Evolutionary conservation across 2,797 vertebrate genomes (phyloP).

Genomic region (Sebastes steindachneri): DNA sequence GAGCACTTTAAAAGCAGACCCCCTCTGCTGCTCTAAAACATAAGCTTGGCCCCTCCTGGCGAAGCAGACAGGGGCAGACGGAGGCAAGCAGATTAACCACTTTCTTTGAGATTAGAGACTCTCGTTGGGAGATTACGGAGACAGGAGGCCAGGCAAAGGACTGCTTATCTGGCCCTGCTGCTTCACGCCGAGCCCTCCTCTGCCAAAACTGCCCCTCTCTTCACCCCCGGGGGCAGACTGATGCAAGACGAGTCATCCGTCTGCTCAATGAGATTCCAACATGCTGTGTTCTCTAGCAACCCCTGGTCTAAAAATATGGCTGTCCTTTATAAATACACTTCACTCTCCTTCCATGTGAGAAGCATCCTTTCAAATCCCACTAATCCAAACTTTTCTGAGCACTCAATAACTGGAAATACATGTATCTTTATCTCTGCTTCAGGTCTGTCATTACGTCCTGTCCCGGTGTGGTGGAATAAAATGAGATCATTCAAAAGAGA

Average conservation of each 20-base stretch:
- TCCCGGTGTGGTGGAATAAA: constrained; percentile 6
- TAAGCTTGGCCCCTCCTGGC: constrained; percentile 47
- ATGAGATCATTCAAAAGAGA: constrained; percentile 56
- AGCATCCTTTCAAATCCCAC: background rate
- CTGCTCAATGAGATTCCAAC: constrained; percentile 69
- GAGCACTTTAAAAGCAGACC: constrained; percentile 39
- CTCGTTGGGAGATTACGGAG: constrained; percentile 67
- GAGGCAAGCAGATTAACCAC: constrained; percentile 69
- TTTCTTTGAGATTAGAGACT: constrained; percentile 74
- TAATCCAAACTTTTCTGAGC: background rate
- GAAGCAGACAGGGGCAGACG: constrained; percentile 51
- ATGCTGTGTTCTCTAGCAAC: constrained; percentile 54
- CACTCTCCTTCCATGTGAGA: constrained; percentile 7
- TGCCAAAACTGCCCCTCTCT: constrained; percentile 50
- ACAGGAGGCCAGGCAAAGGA: constrained; percentile 60
- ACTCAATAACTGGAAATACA: constrained; percentile 9
- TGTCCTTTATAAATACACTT: constrained; percentile 5
- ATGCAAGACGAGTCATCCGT: constrained; percentile 57
- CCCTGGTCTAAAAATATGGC: constrained; percentile 58
- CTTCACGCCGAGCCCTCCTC: constrained; percentile 49
- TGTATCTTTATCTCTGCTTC: constrained; percentile 6
- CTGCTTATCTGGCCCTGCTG: constrained; percentile 71
- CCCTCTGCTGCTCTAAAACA: constrained; percentile 14
- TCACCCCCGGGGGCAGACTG: constrained; percentile 42
- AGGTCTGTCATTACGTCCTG: constrained; percentile 22